A percentile compares a stretch with the other conserved stretches of the same genome.
Evolutionary conservation across 2,888 invertebrate genomes (phyloP).

Genomic region (Sphaeridia pumilis): DNA sequence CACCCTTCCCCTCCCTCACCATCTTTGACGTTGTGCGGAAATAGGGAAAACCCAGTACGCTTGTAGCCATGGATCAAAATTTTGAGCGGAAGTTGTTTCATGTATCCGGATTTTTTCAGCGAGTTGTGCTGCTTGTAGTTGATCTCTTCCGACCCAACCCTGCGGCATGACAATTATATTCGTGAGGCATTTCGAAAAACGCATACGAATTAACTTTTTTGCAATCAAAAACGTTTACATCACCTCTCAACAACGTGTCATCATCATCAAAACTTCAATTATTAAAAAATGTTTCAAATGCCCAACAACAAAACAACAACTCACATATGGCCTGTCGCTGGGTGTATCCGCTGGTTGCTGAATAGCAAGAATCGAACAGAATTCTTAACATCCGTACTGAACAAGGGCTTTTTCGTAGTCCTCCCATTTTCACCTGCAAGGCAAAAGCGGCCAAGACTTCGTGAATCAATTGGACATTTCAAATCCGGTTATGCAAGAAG

Average conservation of each 20-base stretch:
- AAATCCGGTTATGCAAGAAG: too few relatives aligned
- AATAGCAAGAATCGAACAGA: constrained; percentile 1
- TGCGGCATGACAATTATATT: neutral
- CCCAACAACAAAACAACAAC: neutral
- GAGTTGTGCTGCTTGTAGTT: neutral
- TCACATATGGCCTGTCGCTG: neutral
- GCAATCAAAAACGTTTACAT: neutral
- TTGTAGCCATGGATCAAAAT: constrained; percentile 31
- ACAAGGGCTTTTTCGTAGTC: neutral
- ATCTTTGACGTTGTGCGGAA: constrained; percentile 7
- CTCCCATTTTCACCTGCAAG: neutral
- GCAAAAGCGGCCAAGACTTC: too few relatives aligned
- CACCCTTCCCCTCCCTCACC: constrained; percentile 5
- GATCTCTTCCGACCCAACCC: constrained; percentile 8
- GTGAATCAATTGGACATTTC: too few relatives aligned
- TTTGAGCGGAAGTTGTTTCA: constrained; percentile 15
- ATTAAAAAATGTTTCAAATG: too few relatives aligned
- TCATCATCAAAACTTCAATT: too few relatives aligned
- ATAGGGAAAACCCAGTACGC: constrained; percentile 11
- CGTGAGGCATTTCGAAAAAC: neutral
- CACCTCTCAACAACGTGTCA: too few relatives aligned
- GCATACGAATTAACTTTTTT: neutral
- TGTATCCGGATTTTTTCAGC: neutral
- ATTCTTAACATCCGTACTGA: neutral
- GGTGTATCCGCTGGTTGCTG: neutral